These are phyloP conservation scores for Tachycineta bicolor DNA, from an alignment of 2,113 vertebrate genomes.

Conservation along the genomic window DNA sequence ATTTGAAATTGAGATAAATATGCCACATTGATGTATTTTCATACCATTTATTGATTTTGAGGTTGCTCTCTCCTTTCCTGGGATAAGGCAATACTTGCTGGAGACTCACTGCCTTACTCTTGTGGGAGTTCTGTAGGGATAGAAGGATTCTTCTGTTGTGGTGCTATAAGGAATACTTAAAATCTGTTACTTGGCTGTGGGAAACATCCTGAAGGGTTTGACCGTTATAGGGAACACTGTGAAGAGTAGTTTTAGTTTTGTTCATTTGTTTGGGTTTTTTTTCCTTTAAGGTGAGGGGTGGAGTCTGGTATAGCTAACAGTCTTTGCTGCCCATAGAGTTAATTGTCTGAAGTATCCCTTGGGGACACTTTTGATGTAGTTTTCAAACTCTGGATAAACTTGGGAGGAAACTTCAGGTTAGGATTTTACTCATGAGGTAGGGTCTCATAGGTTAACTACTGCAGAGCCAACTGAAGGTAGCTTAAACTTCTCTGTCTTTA, in stretches of 20 bases:
- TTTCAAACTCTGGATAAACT: background rate
- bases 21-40: background rate
- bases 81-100: background rate
- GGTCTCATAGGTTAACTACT: background rate
- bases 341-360: background rate
- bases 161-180: background rate
- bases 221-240: background rate
- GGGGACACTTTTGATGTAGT: background rate
- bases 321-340: fast-evolving
- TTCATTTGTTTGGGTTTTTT: fast-evolving
- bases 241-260: background rate
- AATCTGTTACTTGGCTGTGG: background rate
- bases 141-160: background rate
- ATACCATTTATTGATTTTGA: background rate
- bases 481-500: background rate
- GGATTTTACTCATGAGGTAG: background rate
- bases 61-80: background rate
- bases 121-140: background rate
- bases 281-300: background rate
- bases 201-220: background rate
- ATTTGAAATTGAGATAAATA: background rate
- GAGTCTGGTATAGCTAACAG: background rate
- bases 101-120: background rate
- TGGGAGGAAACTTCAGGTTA: background rate
- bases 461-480: background rate